phyloP scores from a whole-genome alignment of 2,113 vertebrate genomes.

The Psilopogon haemacephalus region DNA sequence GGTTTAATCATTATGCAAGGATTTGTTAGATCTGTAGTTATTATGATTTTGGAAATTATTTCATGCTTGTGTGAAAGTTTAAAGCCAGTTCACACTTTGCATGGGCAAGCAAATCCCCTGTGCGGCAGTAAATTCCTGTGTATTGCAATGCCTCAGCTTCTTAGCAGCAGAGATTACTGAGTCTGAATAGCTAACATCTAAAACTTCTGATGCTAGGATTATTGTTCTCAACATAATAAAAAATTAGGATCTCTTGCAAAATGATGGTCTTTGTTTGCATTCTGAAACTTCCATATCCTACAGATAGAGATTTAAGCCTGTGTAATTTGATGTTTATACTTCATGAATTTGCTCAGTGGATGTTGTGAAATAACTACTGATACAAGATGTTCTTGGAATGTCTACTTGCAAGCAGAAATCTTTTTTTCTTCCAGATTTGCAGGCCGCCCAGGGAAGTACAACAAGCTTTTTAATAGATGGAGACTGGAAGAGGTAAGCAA shows the following conservation, averaged over 20 bases:
- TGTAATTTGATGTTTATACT: neutral
- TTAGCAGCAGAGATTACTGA: neutral
- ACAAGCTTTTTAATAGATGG: slow-evolving; percentile 98
- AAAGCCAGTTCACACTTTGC: neutral
- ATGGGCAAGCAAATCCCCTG: neutral
- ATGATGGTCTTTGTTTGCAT: neutral
- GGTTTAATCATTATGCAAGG: fast-evolving
- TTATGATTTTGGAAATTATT: neutral
- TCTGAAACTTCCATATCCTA: neutral
- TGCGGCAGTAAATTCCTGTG: neutral
- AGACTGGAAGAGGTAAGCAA: slow-evolving; percentile 94
- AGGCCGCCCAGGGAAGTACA: slow-evolving; percentile 96
- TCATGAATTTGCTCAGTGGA: neutral
- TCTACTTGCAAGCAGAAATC: slow-evolving; percentile 51
- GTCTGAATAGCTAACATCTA: neutral
- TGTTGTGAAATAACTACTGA: neutral
- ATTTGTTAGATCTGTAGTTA: neutral
- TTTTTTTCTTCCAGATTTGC: slow-evolving; percentile 86
- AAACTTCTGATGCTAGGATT: neutral
- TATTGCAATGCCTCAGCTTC: neutral
- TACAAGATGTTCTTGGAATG: neutral
- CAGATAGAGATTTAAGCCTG: neutral
- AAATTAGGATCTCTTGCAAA: neutral
- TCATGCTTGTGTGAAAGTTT: neutral
- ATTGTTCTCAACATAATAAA: neutral